Evolutionary conservation across 2,113 vertebrate species (phyloP), one percentile per base, ranked within the genome.

Genomic region (Pteruthius melanotis): DNA sequence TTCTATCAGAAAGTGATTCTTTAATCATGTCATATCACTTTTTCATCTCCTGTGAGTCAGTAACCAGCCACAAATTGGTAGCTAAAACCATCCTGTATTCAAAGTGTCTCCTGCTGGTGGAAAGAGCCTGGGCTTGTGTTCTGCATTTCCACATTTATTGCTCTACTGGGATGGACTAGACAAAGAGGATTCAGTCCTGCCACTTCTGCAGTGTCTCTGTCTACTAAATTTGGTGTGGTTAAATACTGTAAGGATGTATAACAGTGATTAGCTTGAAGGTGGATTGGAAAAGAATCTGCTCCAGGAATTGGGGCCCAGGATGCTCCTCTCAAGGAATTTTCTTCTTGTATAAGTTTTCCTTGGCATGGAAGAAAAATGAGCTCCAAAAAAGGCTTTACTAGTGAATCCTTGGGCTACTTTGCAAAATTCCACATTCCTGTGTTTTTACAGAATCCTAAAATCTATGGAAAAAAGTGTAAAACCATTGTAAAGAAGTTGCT

Each of bases 361-460:
- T 74, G 76, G 56, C 63, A 81, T 27, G 44, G 76, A 77, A 75
- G 20, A 77, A 45, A 93, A 93, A 56, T 22, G 17, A 89, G 22
- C 39, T 94, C 72, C 44, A 54, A 66, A 75, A 86, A 84, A 40
- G 75, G 30, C 18, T 69, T 88, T 61, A 61, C 15, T 76, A 83
- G 50, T 74, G 75, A 86, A 74, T 77, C 39, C 75, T 92, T 90
- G 72, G 75, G 64, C 35, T 86, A 75, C 65, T 57, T 59, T 91
- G 45, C 4, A 5, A 40, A 82, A 91, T 95, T 83, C 63, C 63
- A 87, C 59, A 81, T 95, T 93, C 72, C 72, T 66, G 42, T 70
- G 9, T 88, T 92, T 59, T 93, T 93, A 83, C 18, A 70, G 83
- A 89, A 81, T 92, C 30, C 33, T 59, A 89, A 83, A 89, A 86